Evolutionary conservation across 2,797 vertebrate genomes (phyloP).

Genomic region (Tympanoctomys barrerae): DNA sequence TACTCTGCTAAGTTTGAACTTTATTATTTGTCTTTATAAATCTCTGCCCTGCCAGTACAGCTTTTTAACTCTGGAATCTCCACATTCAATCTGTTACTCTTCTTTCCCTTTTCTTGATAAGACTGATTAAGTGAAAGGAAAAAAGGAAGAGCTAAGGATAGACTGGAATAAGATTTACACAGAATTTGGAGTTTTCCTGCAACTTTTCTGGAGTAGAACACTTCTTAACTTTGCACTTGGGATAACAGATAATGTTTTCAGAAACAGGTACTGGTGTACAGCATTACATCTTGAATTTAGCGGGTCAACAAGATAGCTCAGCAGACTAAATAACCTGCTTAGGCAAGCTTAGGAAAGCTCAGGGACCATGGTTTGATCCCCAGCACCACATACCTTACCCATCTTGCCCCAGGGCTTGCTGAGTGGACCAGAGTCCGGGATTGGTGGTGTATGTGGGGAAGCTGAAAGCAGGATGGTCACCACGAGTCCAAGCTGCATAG

Average conservation of each 20-base stretch:
- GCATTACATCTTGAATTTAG: background rate
- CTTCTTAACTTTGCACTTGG: background rate
- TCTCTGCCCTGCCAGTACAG: background rate
- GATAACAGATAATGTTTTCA: background rate
- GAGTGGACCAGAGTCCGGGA: no score
- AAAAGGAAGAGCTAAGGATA: background rate
- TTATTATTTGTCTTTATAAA: background rate
- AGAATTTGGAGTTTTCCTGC: background rate
- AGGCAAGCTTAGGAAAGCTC: no score
- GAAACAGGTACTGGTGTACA: background rate
- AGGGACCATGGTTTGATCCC: no score
- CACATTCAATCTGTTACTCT: rapidly evolving
- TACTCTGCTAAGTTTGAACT: background rate
- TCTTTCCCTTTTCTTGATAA: background rate
- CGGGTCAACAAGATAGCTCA: no score
- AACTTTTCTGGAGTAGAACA: background rate
- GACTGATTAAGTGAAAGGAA: background rate
- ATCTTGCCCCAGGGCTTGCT: no score
- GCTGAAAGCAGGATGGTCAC: no score
- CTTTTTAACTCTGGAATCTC: background rate
- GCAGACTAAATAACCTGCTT: no score
- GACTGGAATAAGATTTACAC: background rate
- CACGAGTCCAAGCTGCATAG: no score
- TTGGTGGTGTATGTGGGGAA: no score
- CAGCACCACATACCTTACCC: no score